A percentile compares a stretch with the other conserved stretches of the same genome.
Evolutionary conservation across 2,797 vertebrate genomes (phyloP).

Genomic region (Cynopterus sphinx): DNA sequence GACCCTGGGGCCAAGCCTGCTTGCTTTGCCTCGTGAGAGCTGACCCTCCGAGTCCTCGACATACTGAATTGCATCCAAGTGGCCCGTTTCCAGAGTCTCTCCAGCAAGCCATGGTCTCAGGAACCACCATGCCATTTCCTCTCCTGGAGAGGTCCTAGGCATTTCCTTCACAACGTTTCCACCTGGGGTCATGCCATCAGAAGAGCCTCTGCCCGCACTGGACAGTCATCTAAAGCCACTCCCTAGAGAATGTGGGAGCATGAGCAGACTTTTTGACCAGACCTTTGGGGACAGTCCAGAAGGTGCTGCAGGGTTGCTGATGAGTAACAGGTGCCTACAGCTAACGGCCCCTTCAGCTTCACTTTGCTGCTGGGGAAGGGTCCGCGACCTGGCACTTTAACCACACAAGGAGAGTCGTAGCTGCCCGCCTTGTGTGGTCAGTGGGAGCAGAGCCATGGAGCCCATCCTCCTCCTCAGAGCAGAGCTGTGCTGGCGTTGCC

Average conservation of each 20-base stretch:
- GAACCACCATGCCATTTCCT: not conserved
- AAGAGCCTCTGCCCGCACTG: not conserved
- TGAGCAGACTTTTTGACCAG: not conserved
- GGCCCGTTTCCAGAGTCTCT: not conserved
- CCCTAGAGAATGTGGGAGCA: not conserved
- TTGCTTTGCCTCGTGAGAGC: constrained; percentile 7
- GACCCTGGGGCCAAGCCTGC: not conserved
- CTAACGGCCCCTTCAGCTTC: not conserved
- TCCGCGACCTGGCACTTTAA: not conserved
- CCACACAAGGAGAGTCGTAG: not conserved
- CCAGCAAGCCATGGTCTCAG: constrained; percentile 23
- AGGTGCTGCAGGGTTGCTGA: not conserved
- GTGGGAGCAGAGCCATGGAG: not conserved
- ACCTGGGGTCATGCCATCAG: not conserved
- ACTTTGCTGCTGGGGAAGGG: not conserved
- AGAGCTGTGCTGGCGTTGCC: not conserved
- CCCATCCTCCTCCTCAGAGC: not conserved
- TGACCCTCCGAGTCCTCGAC: not conserved
- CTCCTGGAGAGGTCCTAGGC: not conserved
- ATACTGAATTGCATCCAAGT: not conserved
- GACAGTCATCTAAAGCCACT: not conserved
- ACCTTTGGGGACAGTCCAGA: not conserved
- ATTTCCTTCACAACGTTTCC: not conserved
- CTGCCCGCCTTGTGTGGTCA: not conserved
- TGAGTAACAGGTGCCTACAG: not conserved